These are phyloP conservation scores for Pyxicephalus adspersus DNA, from an alignment of 2,113 vertebrate species.

Conservation along the genomic window DNA sequence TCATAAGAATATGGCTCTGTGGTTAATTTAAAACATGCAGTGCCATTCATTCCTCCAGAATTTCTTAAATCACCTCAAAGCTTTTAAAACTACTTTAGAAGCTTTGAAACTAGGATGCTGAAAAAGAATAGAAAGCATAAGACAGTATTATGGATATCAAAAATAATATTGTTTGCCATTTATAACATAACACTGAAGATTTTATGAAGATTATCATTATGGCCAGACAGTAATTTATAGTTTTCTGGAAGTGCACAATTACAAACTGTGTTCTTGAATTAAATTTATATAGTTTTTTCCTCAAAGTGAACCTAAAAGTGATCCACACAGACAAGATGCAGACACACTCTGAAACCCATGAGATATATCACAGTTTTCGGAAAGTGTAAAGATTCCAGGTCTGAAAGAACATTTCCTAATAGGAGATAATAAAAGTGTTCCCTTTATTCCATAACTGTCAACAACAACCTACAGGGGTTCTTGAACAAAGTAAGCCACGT, in stretches of 20 bases:
- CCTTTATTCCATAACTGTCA: not conserved
- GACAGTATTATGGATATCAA: not conserved
- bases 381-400: conserved; percentile 1
- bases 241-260: not conserved
- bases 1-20: too few species aligned
- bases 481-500: too few species aligned
- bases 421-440: not conserved
- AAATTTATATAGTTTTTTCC: conserved; percentile 23
- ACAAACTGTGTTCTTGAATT: conserved; percentile 11
- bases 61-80: too few species aligned
- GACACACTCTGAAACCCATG: not conserved
- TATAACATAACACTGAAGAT: not conserved
- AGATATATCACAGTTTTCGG: conserved; percentile 17
- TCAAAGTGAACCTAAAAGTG: conserved; percentile 8
- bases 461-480: not conserved
- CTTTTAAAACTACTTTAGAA: too few species aligned
- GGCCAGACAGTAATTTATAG: conserved; percentile 11
- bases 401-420: not conserved
- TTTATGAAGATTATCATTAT: conserved; percentile 2
- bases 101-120: too few species aligned
- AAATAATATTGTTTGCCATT: not conserved
- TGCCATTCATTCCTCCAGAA: too few species aligned
- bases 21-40: too few species aligned
- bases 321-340: conserved; percentile 16
- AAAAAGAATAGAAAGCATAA: not conserved